phyloP scores from a whole-genome alignment of 2,888 invertebrate species.

The Phyto melanocephala region DNA sequence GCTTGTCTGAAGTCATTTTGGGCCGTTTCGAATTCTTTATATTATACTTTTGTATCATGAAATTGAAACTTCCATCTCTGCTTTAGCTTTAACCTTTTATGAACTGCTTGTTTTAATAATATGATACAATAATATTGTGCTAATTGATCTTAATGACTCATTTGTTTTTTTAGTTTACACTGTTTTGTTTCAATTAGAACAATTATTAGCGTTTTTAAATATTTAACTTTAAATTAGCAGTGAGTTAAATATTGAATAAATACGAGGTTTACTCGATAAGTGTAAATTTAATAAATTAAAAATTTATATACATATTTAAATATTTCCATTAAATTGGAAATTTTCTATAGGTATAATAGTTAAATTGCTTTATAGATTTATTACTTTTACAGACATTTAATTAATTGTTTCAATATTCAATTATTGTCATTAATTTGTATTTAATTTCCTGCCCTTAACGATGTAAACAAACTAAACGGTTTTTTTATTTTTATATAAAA shows the following conservation, averaged over 20 bases:
- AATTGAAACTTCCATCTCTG: background rate
- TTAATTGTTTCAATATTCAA: background rate
- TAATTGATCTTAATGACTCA: slow-evolving; percentile 13
- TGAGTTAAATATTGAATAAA: background rate
- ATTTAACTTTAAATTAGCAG: background rate
- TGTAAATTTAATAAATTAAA: background rate
- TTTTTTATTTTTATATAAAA: background rate
- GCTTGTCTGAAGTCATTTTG: too few relatives aligned
- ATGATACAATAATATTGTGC: background rate
- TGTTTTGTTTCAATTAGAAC: background rate
- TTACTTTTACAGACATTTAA: background rate
- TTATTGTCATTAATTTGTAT: background rate
- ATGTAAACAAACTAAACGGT: background rate
- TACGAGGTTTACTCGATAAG: too few relatives aligned
- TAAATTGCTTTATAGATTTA: too few relatives aligned
- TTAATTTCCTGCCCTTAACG: background rate
- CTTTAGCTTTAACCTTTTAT: background rate
- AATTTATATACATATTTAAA: background rate
- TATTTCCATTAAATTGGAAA: too few relatives aligned
- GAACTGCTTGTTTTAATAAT: background rate
- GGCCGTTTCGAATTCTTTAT: too few relatives aligned
- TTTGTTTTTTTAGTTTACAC: background rate
- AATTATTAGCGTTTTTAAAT: background rate
- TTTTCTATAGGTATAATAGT: too few relatives aligned
- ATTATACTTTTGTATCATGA: too few relatives aligned